These are phyloP conservation scores for Pogonus chalceus DNA, from an alignment of 1,140 invertebrate genomes.

Conservation along the genomic window DNA sequence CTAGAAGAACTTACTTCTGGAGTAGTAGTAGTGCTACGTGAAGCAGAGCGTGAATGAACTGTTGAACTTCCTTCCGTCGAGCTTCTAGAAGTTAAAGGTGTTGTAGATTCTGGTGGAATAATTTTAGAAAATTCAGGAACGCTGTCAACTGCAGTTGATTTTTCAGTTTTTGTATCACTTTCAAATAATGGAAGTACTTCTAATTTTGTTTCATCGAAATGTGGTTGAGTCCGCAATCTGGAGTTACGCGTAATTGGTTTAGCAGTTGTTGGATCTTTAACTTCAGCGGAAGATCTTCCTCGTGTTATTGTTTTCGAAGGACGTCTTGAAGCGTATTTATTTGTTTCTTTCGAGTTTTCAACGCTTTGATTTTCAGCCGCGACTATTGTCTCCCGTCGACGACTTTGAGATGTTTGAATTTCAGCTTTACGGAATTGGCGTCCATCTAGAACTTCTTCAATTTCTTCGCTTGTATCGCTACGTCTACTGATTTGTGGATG, in stretches of 20 bases:
- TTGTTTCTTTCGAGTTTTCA: background rate
- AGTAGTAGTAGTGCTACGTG: background rate
- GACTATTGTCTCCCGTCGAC: background rate
- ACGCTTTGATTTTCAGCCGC: background rate
- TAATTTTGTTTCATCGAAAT: constrained; percentile 26
- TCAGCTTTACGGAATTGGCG: background rate
- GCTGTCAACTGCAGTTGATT: constrained; percentile 1
- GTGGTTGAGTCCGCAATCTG: constrained; percentile 7
- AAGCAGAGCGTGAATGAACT: background rate
- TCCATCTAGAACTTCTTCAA: background rate
- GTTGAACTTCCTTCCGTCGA: no score
- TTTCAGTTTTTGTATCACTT: constrained; percentile 21
- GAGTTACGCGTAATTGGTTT: background rate
- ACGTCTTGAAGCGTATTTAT: background rate
- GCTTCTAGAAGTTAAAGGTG: no score
- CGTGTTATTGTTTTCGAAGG: background rate
- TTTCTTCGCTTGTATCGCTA: background rate
- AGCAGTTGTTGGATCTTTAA: background rate
- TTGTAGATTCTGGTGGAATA: background rate
- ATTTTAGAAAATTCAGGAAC: background rate
- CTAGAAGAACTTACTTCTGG: background rate
- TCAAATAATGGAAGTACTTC: constrained; percentile 31
- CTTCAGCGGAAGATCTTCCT: background rate
- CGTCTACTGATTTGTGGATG: background rate
- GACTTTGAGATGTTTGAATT: background rate